Conservation (phyloP, 92 coral and sea anemone genomes). For the Palythoa caribaeorum region DNA sequence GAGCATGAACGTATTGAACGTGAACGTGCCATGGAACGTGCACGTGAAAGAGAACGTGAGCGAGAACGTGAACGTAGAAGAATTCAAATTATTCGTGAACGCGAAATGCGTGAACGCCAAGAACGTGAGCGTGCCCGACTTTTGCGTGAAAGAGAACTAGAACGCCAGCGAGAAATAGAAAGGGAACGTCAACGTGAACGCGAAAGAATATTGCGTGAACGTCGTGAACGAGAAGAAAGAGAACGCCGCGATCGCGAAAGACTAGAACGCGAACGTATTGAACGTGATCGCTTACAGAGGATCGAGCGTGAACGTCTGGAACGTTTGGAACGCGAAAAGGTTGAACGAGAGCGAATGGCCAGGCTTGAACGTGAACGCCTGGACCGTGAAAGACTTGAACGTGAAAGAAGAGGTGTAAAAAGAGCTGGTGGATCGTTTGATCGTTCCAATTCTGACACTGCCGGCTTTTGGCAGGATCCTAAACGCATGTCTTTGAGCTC, state of each 20-base stretch:
- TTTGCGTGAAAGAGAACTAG: slow-evolving; percentile 92
- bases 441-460: slow-evolving; percentile 75
- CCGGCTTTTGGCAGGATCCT: slow-evolving; percentile 97
- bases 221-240: slow-evolving; percentile 91
- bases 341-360: slow-evolving; percentile 82
- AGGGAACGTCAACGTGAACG: slow-evolving; percentile 85
- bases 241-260: slow-evolving; percentile 96
- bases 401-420: slow-evolving; percentile 87
- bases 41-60: slow-evolving; percentile 92
- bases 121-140: slow-evolving; percentile 91
- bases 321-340: slow-evolving; percentile 72
- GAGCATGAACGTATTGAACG: slow-evolving; percentile 98
- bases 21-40: slow-evolving; percentile 88
- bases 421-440: slow-evolving; percentile 85
- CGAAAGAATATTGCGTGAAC: slow-evolving; percentile 85
- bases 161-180: slow-evolving; percentile 86
- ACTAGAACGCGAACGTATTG: slow-evolving; percentile 81
- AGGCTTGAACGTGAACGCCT: slow-evolving; percentile 92
- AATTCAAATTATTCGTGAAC: slow-evolving; percentile 85
- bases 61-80: slow-evolving; percentile 96
- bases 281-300: slow-evolving; percentile 94
- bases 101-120: slow-evolving; percentile 90
- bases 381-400: slow-evolving; percentile 90
- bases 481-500: slow-evolving; percentile 89
- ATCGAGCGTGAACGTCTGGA: slow-evolving; percentile 91